Conservation (phyloP, 23 tunicate species). For the Halocynthia roretzi region DNA sequence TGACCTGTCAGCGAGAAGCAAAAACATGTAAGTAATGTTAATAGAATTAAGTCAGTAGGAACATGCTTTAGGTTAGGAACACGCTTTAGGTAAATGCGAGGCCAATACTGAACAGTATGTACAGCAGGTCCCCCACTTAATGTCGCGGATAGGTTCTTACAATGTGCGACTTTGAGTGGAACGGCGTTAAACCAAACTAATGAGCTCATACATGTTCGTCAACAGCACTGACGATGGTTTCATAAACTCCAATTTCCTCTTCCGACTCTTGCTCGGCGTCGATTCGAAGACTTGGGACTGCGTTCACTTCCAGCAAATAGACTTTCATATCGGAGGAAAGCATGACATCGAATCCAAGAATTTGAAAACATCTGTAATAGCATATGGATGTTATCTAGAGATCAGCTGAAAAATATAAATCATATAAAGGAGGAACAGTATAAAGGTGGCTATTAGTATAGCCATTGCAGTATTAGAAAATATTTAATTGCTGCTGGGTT, state of each 20-base stretch:
- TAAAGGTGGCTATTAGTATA: no score
- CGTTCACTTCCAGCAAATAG: slow-evolving; percentile 78
- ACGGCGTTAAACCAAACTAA: no score
- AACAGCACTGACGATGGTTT: slow-evolving; percentile 64
- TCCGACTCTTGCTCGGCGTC: slow-evolving; percentile 62
- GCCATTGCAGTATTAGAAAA: no score
- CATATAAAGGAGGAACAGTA: no score
- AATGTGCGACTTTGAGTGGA: no score
- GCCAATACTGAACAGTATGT: no score
- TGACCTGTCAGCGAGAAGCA: slow-evolving; percentile 36
- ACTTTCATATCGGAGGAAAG: slow-evolving; percentile 69
- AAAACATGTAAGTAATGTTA: not conserved
- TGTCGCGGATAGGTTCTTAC: not conserved
- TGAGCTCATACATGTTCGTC: slow-evolving; percentile 62
- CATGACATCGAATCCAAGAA: slow-evolving; percentile 88
- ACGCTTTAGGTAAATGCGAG: no score
- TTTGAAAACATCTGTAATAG: slow-evolving; percentile 66
- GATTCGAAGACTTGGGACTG: slow-evolving; percentile 76
- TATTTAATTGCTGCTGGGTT: no score
- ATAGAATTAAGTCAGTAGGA: not conserved
- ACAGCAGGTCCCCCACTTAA: not conserved
- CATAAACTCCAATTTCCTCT: slow-evolving; percentile 56
- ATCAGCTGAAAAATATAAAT: not conserved
- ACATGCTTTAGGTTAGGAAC: no score
- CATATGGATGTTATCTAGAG: not conserved